Conservation (phyloP, 2,113 vertebrate genomes). For the Tautogolabrus adspersus region DNA sequence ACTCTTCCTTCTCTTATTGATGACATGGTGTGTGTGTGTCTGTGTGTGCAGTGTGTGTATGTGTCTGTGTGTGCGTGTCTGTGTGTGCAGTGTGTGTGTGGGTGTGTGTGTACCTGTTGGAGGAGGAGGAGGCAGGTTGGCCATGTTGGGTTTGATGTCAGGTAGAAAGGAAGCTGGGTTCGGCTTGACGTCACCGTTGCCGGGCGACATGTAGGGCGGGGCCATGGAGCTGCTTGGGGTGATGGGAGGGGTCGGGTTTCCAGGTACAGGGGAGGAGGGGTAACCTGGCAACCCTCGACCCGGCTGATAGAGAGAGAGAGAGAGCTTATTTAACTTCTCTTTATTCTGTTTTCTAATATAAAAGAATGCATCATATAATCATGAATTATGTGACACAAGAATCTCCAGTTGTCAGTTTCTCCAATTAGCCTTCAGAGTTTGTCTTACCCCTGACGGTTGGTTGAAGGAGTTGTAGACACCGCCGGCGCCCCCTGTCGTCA, state of each 20-base stretch:
- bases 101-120: conserved; percentile 43
- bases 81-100: background rate
- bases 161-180: conserved; percentile 85
- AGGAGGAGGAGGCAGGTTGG: conserved; percentile 83
- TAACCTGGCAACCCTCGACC: conserved; percentile 89
- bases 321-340: background rate
- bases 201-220: conserved; percentile 86
- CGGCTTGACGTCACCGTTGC: conserved; percentile 89
- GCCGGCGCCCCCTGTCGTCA: conserved; percentile 65
- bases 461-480: conserved; percentile 82
- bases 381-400: no score
- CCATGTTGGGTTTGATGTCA: conserved; percentile 89
- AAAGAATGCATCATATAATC: no score
- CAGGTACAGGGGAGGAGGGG: conserved; percentile 90
- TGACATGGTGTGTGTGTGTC: background rate
- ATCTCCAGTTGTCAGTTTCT: no score
- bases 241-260: conserved; percentile 93
- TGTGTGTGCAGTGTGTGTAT: no score
- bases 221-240: conserved; percentile 87
- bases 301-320: conserved; percentile 74
- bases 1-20: no score
- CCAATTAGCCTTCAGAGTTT: no score
- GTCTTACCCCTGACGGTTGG: conserved; percentile 85
- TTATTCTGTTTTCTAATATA: no score
- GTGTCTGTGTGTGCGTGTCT: conserved; percentile 23